Evolutionary conservation across 1,140 invertebrate genomes (phyloP).

Genomic region (Heliconius congener): DNA sequence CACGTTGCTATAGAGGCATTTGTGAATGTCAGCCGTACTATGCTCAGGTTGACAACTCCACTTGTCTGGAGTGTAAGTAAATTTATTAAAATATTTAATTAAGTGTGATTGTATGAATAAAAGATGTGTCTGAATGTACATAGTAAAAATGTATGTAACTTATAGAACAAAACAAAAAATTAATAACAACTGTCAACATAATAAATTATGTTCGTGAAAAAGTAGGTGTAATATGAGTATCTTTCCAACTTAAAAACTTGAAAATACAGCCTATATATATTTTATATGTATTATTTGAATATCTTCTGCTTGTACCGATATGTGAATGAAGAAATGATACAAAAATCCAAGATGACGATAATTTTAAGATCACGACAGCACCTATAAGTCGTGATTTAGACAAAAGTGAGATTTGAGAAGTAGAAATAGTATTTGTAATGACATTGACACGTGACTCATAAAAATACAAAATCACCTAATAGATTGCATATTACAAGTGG

Average conservation of each 20-base stretch:
- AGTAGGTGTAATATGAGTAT: not conserved
- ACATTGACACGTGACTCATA: conserved; percentile 13
- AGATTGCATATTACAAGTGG: conserved; percentile 21
- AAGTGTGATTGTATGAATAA: not conserved
- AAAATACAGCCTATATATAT: no score
- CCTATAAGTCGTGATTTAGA: not conserved
- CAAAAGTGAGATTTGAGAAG: not conserved
- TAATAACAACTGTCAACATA: not conserved
- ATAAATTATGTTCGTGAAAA: not conserved
- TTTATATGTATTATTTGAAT: no score
- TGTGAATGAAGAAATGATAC: not conserved
- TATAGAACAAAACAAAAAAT: not conserved
- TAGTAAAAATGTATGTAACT: not conserved
- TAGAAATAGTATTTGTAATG: not conserved
- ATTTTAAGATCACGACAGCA: not conserved
- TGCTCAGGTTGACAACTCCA: conserved; percentile 84
- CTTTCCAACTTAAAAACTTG: no score
- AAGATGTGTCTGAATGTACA: no score
- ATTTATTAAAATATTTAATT: not conserved
- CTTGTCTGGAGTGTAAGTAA: conserved; percentile 86
- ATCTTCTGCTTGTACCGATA: not conserved
- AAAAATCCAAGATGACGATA: not conserved
- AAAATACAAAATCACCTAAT: conserved; percentile 21
- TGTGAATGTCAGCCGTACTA: conserved; percentile 86
- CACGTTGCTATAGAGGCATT: conserved; percentile 83